Evolutionary conservation across 2,888 invertebrate species (phyloP).

Genomic region (Mantis religiosa): DNA sequence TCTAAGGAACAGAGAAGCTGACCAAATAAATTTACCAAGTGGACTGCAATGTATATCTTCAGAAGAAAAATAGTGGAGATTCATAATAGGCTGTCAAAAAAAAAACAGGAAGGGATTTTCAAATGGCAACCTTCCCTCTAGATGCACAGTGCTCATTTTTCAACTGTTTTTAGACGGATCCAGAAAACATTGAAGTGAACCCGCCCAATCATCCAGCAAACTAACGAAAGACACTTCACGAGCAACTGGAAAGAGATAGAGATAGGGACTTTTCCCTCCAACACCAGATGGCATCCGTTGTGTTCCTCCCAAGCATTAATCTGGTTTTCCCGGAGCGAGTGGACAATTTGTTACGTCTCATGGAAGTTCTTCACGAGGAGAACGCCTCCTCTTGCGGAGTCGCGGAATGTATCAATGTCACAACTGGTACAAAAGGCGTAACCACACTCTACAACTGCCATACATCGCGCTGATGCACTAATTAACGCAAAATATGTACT

Average conservation of each 20-base stretch:
- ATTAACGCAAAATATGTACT: too few relatives aligned
- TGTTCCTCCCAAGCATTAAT: background rate
- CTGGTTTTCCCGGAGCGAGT: background rate
- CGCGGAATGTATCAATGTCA: background rate
- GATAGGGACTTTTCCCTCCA: background rate
- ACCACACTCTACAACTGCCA: background rate
- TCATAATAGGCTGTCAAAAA: background rate
- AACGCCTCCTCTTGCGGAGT: background rate
- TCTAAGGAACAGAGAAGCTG: too few relatives aligned
- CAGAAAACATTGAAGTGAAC: background rate
- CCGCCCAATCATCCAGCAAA: background rate
- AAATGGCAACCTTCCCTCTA: background rate
- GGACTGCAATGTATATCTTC: background rate
- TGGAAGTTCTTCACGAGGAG: background rate
- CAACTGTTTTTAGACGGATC: background rate
- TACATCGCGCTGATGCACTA: too few relatives aligned
- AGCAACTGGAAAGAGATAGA: background rate
- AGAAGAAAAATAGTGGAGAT: background rate
- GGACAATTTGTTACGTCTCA: background rate
- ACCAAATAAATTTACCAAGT: too few relatives aligned
- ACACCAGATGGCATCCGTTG: background rate
- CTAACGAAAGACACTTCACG: background rate
- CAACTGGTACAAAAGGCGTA: background rate
- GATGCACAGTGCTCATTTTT: background rate
- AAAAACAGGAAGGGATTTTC: background rate